Base-by-base conservation (phyloP, 2,113 vertebrate genomes). In the Vulpes ferrilata region DNA sequence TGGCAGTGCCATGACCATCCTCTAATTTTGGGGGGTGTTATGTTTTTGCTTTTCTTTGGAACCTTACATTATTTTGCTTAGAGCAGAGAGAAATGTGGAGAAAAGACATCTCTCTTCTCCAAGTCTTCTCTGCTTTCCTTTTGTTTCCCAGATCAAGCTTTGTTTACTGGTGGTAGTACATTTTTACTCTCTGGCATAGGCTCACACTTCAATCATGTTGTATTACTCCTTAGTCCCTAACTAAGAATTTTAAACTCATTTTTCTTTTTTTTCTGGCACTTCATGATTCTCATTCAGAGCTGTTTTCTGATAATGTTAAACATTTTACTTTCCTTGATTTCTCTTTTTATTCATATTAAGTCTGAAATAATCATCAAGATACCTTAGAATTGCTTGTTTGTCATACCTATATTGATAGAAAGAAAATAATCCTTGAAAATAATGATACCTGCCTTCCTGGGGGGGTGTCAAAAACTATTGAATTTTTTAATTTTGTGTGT, bases 311-410 rank as follows among this genome's bases (percentile, higher is more conserved):
- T 87, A 27, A n/a, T 62, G 11, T 80, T 93, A 90, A 85, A 13
- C 30, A 86, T 86, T 97, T 84, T 79, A 88, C 51, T 78, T 78
- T 86, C 17, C 16, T 30, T n/a, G 10, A 88, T 78, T 96, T 94
- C 25, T 92, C 20, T 86, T 69, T 84, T 92, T 60, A 8, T n/a
- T 95, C 48, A 27, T 94, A 48, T 35, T n/a, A 59, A 57, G 12
- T 69, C 19, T 85, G 55, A 8, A 25, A 51, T 60, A 82, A 88
- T 16, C 32, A 82, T 23, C 12, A 48, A 43, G 35, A n/a, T 93
- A 76, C 2, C 22, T 43, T 90, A 92, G 76, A 88, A 74, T 78
- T 48, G 25, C 38, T 55, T 93, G 51, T 92, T 89, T 89, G 85
- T 85, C 20, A 57, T 65, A 64, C 35, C 12, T 69, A 5, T 48